phyloP scores from a whole-genome alignment of 30 jellyfish, hydroid and myxozoan species.

The Pelagia noctiluca region DNA sequence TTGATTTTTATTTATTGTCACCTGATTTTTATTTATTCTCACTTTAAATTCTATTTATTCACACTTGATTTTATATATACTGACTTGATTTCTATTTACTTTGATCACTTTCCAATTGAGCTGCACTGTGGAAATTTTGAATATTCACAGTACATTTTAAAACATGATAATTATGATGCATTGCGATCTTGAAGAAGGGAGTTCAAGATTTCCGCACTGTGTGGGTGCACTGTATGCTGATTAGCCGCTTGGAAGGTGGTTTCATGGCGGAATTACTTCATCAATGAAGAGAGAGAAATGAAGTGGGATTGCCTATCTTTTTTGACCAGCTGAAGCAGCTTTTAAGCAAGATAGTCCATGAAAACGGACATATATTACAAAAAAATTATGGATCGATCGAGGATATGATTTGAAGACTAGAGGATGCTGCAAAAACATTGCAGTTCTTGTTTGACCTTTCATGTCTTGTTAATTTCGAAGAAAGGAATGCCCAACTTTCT shows the following conservation, averaged over 20 bases:
- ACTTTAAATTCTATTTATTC: no score
- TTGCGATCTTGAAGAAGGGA: not conserved
- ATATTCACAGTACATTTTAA: no score
- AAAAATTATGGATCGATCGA: not conserved
- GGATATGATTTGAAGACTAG: not conserved
- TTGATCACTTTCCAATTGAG: no score
- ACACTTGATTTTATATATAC: no score
- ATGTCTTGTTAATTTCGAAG: not conserved
- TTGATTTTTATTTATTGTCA: not conserved
- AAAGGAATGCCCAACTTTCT: not conserved
- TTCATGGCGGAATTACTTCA: not conserved
- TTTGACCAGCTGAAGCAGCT: slow-evolving; percentile 2
- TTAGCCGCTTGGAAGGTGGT: not conserved
- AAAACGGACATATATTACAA: not conserved
- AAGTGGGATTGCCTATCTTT: slow-evolving; percentile 2
- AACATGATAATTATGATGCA: not conserved
- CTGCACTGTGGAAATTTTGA: not conserved
- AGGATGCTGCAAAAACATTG: not conserved
- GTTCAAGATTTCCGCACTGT: not conserved
- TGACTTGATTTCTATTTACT: not conserved
- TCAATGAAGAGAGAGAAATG: slow-evolving; percentile 10
- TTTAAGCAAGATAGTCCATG: not conserved
- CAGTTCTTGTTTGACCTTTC: not conserved
- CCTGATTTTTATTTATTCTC: not conserved
- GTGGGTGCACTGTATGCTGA: no score